A percentile compares a stretch with the other conserved stretches of the same genome.
Evolutionary conservation across 2,888 invertebrate species (phyloP).

Genomic region (Tinea pellionella): DNA sequence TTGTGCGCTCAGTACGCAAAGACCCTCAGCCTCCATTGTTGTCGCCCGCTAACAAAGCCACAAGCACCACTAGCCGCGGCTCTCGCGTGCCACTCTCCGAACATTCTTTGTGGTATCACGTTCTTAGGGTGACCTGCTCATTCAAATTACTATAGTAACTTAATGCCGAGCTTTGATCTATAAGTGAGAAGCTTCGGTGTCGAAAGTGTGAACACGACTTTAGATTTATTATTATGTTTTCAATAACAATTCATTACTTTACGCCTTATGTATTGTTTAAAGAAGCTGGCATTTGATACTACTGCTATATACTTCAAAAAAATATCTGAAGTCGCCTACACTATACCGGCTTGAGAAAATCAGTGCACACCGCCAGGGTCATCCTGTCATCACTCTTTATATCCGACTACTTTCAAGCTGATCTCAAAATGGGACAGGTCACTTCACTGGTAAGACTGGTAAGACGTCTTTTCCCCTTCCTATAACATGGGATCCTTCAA

Average conservation of each 20-base stretch:
- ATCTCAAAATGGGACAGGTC: too few relatives aligned
- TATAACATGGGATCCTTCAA: too few relatives aligned
- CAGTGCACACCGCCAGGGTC: too few relatives aligned
- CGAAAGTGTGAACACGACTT: neutral
- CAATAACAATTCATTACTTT: neutral
- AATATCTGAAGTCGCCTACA: too few relatives aligned
- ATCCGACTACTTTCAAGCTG: too few relatives aligned
- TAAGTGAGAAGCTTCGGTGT: neutral
- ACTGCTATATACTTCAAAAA: too few relatives aligned
- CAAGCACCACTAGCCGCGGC: constrained; percentile 46
- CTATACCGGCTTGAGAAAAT: too few relatives aligned
- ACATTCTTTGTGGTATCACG: constrained; percentile 58
- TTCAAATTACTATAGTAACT: constrained; percentile 10
- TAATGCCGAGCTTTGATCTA: constrained; percentile 6
- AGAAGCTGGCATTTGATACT: too few relatives aligned
- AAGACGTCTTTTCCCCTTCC: too few relatives aligned
- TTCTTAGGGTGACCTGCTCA: constrained; percentile 38
- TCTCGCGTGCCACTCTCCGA: constrained; percentile 27
- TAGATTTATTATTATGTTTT: neutral
- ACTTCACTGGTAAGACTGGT: too few relatives aligned
- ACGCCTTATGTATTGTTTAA: too few relatives aligned
- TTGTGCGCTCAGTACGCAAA: neutral
- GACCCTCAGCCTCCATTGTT: constrained; percentile 51
- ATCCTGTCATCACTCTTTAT: too few relatives aligned
- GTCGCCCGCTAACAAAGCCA: constrained; percentile 56